A percentile compares a stretch with the other conserved stretches of the same genome.
Conservation (phyloP, 2,888 invertebrate genomes). For the Penaeus monodon region DNA sequence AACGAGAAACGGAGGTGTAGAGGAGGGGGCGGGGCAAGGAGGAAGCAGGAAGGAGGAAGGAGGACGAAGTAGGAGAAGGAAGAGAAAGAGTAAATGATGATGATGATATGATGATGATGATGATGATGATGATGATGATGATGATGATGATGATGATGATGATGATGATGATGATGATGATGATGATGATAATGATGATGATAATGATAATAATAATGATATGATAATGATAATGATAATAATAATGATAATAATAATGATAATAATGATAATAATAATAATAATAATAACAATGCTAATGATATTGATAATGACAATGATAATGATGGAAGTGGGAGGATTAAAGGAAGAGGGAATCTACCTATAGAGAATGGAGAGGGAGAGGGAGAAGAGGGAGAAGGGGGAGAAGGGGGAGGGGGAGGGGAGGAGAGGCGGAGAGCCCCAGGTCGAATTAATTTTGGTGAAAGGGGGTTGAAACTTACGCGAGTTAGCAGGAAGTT, state of each 20-base stretch:
- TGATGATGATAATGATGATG: too few relatives aligned
- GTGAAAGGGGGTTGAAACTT: not conserved
- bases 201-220: too few relatives aligned
- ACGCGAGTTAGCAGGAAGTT: conserved; percentile 14
- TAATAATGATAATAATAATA: too few relatives aligned
- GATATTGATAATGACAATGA: too few relatives aligned
- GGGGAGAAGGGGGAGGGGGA: not conserved
- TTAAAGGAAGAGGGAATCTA: not conserved
- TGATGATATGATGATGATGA: not conserved
- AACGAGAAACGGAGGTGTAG: not conserved
- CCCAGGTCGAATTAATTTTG: conserved; percentile 6
- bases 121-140: not conserved
- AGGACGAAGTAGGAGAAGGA: not conserved
- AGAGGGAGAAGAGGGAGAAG: not conserved
- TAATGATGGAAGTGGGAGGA: not conserved
- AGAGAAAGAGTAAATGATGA: not conserved
- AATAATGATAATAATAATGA: too few relatives aligned
- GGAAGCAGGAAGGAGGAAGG: not conserved
- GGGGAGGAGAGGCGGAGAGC: not conserved
- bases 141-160: too few relatives aligned
- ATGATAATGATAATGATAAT: too few relatives aligned
- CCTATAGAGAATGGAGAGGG: not conserved
- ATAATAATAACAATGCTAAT: too few relatives aligned
- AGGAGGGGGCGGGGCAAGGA: not conserved
- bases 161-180: not conserved